Base-by-base conservation (phyloP, 2,888 invertebrate genomes). In the Netelia virgata region DNA sequence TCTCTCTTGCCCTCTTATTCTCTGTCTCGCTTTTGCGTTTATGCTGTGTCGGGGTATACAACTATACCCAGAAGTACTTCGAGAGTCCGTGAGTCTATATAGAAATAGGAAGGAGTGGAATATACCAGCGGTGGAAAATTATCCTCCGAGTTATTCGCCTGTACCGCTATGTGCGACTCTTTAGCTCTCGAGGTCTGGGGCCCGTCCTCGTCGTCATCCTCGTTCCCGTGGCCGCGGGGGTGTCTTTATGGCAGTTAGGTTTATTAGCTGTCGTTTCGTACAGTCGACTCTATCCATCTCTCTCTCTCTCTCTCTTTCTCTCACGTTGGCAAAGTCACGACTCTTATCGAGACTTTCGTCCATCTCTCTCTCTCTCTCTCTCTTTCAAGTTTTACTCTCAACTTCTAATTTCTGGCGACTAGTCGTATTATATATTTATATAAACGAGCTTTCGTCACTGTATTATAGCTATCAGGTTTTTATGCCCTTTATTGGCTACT, bases 191-290 rank as follows among this genome's bases (percentile, higher is more conserved):
- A 68, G 59, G 43, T 68, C 76, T 68, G 10, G 20, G 20, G 57
- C 28, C 14, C 11, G 47, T 57, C 16, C 9, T n/a, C 16, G 57
- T 61, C 77, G 53, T 64, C 63, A 16, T 79, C 78, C 18, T 73
- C 74, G 55, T 43, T 66, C 75, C 43, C 63, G 70, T 43, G 55
- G 78, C 84, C 77, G 70, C 70, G 76, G 75, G 86, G 86, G 83
- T 83, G 84, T 84, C 88, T 91, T 91, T 90, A 91, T 89, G 88
- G 90, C 88, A 87, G 89, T 87, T 85, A 81, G 87, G 89, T 92
- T 92, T 91, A 92, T 92, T 92, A 92, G 90, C 88, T 88, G 87
- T 86, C 89, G 88, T 90, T 90, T 90, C 86, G 76, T 16, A 81
- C 72, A 83, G 47, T 82, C 43, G 69, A 80, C 72, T 74, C 75